Conservation (phyloP, 2,888 invertebrate genomes). For the Andrena camellia region DNA sequence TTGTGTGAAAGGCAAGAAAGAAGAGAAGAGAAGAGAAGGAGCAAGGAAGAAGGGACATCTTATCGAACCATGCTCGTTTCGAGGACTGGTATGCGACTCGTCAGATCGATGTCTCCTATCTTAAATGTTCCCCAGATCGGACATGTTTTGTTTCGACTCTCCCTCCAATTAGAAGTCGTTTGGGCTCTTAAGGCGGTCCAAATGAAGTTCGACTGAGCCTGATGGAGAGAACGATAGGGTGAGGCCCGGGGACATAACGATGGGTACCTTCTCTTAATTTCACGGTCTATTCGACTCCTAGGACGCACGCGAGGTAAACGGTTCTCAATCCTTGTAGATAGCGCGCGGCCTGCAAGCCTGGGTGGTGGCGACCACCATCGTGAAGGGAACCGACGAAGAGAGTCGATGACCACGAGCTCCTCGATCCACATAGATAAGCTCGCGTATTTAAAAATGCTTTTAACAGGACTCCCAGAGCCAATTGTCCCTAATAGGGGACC, state of each 20-base stretch:
- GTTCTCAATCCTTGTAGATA: slow-evolving; percentile 5
- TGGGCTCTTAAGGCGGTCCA: slow-evolving; percentile 73
- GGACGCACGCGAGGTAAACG: slow-evolving; percentile 38
- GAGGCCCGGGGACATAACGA: slow-evolving; percentile 61
- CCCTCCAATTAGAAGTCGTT: slow-evolving; percentile 82
- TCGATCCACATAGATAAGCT: slow-evolving; percentile 81
- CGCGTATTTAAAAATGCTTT: slow-evolving; percentile 83
- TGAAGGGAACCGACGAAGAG: slow-evolving; percentile 29
- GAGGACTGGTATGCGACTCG: slow-evolving; percentile 57
- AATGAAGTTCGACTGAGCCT: slow-evolving; percentile 76
- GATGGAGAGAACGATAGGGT: slow-evolving; percentile 66
- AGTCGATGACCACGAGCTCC: slow-evolving; percentile 57
- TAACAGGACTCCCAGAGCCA: slow-evolving; percentile 69
- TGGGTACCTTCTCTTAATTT: slow-evolving; percentile 61
- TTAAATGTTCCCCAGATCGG: slow-evolving; percentile 81
- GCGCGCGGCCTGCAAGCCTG: slow-evolving; percentile 12
- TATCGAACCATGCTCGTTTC: slow-evolving; percentile 26
- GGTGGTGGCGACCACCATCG: slow-evolving; percentile 32
- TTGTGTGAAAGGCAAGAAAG: not conserved
- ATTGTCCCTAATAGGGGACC: slow-evolving; percentile 77
- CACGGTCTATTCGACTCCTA: slow-evolving; percentile 53
- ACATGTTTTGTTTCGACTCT: slow-evolving; percentile 82
- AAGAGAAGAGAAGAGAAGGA: not conserved
- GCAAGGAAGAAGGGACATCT: slow-evolving; percentile 35
- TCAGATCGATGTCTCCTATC: slow-evolving; percentile 71